These are phyloP conservation scores for Sialis fuliginosa DNA, from an alignment of 2,888 invertebrate genomes.

Conservation along the genomic window DNA sequence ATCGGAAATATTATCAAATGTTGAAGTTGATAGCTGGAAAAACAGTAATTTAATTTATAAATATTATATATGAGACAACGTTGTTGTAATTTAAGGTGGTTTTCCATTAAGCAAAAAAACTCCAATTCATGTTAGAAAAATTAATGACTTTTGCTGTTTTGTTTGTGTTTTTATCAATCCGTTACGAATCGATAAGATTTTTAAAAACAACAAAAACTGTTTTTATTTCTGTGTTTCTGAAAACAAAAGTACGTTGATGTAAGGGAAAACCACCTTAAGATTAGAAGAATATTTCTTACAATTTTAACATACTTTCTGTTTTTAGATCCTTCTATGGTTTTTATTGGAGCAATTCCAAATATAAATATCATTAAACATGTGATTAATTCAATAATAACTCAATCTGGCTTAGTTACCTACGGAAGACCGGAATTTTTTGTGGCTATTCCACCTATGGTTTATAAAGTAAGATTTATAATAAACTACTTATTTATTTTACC, in stretches of 20 bases:
- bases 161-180: background rate
- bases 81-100: background rate
- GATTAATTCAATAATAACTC: slow-evolving; percentile 38
- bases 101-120: no score
- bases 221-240: background rate
- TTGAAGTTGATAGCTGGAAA: background rate
- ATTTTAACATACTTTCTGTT: slow-evolving; percentile 8
- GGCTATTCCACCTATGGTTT: slow-evolving; percentile 38
- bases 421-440: slow-evolving; percentile 47
- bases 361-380: slow-evolving; percentile 41
- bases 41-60: background rate
- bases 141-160: no score
- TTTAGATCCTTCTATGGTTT: slow-evolving; percentile 34
- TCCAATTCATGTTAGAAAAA: no score
- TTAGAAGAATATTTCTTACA: background rate
- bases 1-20: background rate
- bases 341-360: slow-evolving; percentile 39
- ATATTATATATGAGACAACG: background rate
- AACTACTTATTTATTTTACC: no score
- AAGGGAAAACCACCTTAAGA: no score
- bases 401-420: slow-evolving; percentile 31
- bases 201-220: background rate
- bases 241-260: no score
- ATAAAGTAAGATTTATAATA: slow-evolving; percentile 30
- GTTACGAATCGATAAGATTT: background rate